Evolutionary conservation across 35 echinoderm and acorn worm species (phyloP).

Genomic region (Strongylocentrotus purpuratus): DNA sequence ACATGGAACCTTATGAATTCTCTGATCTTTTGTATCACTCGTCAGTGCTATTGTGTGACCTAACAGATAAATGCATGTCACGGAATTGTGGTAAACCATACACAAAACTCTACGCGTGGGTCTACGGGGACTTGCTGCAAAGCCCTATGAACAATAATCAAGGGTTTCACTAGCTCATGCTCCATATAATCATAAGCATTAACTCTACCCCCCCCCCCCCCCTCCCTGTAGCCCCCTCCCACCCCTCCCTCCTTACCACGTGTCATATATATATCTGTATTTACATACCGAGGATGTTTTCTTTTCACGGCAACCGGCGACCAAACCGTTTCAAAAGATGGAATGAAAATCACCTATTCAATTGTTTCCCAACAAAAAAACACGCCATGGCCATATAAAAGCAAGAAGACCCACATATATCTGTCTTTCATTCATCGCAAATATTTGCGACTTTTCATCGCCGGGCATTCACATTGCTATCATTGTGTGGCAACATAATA

Average conservation of each 20-base stretch:
- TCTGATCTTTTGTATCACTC: neutral
- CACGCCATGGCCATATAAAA: neutral
- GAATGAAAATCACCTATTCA: conserved; percentile 3
- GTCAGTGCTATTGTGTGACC: neutral
- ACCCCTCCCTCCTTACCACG: neutral
- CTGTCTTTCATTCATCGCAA: neutral
- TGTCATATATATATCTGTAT: neutral
- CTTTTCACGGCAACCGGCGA: neutral
- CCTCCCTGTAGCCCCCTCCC: neutral
- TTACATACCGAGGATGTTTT: neutral
- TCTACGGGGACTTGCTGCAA: neutral
- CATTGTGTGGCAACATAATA: conserved; percentile 14
- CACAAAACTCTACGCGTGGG: conserved; percentile 29
- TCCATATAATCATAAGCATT: neutral
- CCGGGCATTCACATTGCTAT: conserved; percentile 7
- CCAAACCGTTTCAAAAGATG: neutral
- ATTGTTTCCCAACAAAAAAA: neutral
- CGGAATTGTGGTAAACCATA: neutral
- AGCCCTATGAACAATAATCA: conserved; percentile 30
- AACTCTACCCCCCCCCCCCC: neutral
- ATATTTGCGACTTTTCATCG: conserved; percentile 3
- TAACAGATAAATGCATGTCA: conserved; percentile 28
- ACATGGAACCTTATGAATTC: neutral
- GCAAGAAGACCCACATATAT: conserved; percentile 1
- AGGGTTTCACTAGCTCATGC: neutral